A percentile compares a stretch with the other conserved stretches of the same genome.
phyloP scores from a whole-genome alignment of 1,140 invertebrate genomes.

The Drosophila albomicans region DNA sequence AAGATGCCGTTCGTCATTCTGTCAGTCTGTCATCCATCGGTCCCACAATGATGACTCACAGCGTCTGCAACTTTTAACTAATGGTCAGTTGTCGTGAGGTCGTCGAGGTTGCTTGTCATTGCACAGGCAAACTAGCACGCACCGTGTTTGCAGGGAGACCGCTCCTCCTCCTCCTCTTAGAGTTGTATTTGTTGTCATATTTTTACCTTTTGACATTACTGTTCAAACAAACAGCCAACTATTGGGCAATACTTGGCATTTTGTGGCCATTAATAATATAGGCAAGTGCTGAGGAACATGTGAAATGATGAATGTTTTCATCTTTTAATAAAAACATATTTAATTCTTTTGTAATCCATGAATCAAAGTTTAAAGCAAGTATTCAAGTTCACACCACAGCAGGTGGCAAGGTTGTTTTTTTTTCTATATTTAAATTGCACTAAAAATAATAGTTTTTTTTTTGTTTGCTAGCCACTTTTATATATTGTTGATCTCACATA shows the following conservation, averaged over 20 bases:
- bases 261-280: background rate
- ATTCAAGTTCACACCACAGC: conserved; percentile 32
- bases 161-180: conserved; percentile 22
- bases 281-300: too few species aligned
- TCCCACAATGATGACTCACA: conserved; percentile 10
- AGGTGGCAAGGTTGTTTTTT: conserved; percentile 12
- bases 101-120: conserved; percentile 40
- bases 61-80: conserved; percentile 21
- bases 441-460: conserved; percentile 21
- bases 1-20: conserved; percentile 20
- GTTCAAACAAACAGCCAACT: conserved; percentile 24
- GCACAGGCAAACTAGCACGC: conserved; percentile 13
- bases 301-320: too few species aligned
- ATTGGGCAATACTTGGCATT: conserved; percentile 4
- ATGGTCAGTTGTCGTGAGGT: conserved; percentile 52
- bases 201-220: conserved; percentile 58
- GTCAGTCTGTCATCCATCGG: background rate
- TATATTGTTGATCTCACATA: conserved; percentile 29
- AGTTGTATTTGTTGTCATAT: conserved; percentile 1
- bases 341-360: background rate
- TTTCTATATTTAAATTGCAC: conserved; percentile 8
- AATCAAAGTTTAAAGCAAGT: background rate
- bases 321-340: background rate
- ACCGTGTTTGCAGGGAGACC: conserved; percentile 39
- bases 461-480: conserved; percentile 27